Evolutionary conservation across 2,113 vertebrate species (phyloP).

Genomic region (Columbina picui): DNA sequence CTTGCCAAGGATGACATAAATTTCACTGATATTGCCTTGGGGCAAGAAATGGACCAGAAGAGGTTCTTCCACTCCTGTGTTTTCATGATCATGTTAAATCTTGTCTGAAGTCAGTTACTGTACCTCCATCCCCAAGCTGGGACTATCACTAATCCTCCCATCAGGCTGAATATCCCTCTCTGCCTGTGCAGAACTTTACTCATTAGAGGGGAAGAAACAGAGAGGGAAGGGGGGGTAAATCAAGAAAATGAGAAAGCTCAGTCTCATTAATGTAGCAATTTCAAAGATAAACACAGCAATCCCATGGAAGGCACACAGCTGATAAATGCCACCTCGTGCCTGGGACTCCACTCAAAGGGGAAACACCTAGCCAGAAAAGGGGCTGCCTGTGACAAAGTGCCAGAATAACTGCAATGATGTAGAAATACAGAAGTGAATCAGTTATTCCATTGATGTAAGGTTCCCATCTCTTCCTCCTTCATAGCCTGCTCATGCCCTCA

Average conservation of each 20-base stretch:
- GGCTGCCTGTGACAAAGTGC: background rate
- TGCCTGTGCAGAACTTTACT: background rate
- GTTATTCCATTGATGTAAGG: background rate
- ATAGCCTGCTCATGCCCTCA: background rate
- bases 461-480: background rate
- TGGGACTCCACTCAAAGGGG: background rate
- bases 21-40: background rate
- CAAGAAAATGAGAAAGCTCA: background rate
- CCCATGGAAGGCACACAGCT: fast-evolving
- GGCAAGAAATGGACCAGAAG: background rate
- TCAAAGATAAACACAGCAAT: background rate
- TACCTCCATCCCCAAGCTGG: background rate
- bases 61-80: background rate
- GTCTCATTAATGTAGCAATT: background rate
- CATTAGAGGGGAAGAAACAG: background rate
- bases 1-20: background rate
- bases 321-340: background rate
- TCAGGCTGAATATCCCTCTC: background rate
- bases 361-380: background rate
- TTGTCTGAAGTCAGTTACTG: background rate
- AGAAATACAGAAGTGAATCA: background rate
- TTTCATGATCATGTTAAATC: background rate
- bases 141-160: background rate
- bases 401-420: background rate
- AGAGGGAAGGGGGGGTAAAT: background rate